A percentile compares a stretch with the other conserved stretches of the same genome.
phyloP scores from a whole-genome alignment of 2,113 vertebrate genomes.

The Carollia perspicillata region DNA sequence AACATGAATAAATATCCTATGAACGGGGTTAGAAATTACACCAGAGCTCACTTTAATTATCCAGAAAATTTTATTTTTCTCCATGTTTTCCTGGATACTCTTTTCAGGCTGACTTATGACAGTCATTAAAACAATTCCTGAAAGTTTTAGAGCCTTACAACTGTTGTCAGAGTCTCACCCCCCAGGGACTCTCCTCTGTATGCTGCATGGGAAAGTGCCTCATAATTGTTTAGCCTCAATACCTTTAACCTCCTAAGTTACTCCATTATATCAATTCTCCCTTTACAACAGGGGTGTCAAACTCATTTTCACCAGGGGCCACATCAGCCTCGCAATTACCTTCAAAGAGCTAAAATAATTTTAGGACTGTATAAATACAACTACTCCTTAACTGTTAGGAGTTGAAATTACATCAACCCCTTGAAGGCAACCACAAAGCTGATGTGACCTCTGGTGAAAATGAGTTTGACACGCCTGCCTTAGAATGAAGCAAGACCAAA shows the following conservation, averaged over 20 bases:
- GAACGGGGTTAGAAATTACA: not conserved
- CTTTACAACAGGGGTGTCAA: not conserved
- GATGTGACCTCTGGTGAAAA: too few relatives aligned
- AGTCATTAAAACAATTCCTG: not conserved
- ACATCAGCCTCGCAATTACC: too few relatives aligned
- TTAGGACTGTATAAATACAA: too few relatives aligned
- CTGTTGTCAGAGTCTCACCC: not conserved
- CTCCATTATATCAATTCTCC: not conserved
- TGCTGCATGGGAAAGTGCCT: not conserved
- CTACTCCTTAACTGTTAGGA: too few relatives aligned
- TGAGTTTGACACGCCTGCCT: too few relatives aligned
- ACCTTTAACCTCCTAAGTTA: not conserved
- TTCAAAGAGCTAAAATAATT: too few relatives aligned
- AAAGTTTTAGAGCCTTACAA: not conserved
- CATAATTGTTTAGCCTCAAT: not conserved
- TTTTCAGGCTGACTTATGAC: not conserved
- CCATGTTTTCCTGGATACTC: not conserved
- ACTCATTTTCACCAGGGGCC: too few relatives aligned
- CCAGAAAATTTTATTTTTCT: conserved; percentile 20
- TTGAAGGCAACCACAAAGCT: too few relatives aligned
- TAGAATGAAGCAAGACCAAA: not conserved
- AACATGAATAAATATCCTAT: not conserved
- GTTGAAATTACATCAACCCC: too few relatives aligned
- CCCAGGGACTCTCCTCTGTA: not conserved
- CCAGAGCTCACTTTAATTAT: not conserved